Percentiles rank a stretch among this genome's conserved stretches.
Evolutionary conservation across 2,797 vertebrate species (phyloP).

Genomic region (Vultur gryphus): DNA sequence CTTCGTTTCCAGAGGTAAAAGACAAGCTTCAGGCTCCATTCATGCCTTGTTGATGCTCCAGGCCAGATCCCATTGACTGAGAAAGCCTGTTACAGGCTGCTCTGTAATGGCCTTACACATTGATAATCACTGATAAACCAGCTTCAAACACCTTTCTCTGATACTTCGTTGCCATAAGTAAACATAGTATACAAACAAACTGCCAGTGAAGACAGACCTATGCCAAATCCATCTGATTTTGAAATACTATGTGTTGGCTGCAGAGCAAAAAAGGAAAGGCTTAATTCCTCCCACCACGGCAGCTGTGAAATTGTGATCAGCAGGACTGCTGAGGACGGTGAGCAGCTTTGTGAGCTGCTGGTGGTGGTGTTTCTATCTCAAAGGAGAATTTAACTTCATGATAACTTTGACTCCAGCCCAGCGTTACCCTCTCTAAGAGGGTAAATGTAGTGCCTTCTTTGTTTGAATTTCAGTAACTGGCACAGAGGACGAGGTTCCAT

Average conservation of each 20-base stretch:
- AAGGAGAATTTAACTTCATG: neutral
- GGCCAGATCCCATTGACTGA: neutral
- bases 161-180: neutral
- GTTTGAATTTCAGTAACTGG: neutral
- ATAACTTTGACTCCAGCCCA: neutral
- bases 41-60: neutral
- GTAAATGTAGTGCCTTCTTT: neutral
- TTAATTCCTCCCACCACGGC: neutral
- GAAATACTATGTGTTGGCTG: neutral
- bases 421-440: neutral
- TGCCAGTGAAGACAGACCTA: neutral
- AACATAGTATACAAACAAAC: neutral
- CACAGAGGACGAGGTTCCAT: neutral
- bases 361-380: neutral
- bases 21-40: neutral
- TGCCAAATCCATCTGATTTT: conserved; percentile 22
- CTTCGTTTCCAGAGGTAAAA: neutral
- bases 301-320: neutral
- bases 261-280: neutral
- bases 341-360: neutral
- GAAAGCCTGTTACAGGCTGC: neutral
- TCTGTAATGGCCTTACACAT: neutral
- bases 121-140: neutral
- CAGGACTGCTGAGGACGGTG: neutral
- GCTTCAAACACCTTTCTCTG: neutral